phyloP scores from a whole-genome alignment of 1,140 invertebrate species.

The Hypsibius dujardini region DNA sequence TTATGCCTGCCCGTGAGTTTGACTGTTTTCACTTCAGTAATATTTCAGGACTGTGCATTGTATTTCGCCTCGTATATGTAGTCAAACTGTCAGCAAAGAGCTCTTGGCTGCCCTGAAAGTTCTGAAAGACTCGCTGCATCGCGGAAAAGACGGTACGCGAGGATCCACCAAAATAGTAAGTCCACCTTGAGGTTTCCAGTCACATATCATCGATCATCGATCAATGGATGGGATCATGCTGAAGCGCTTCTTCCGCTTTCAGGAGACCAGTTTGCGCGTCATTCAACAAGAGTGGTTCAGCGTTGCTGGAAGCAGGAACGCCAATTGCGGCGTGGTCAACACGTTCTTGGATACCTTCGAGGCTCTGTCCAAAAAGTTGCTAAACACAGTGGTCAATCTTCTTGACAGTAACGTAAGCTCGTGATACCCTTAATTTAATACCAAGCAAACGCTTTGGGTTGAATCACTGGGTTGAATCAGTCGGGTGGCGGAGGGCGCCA shows the following conservation, averaged over 20 bases:
- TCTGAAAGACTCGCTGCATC: conserved; percentile 53
- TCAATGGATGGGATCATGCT: no score
- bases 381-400: conserved; percentile 65
- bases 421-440: no score
- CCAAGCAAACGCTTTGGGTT: no score
- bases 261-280: conserved; percentile 37
- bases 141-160: conserved; percentile 30
- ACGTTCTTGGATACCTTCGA: conserved; percentile 68
- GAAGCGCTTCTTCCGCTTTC: no score
- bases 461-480: conserved; percentile 17
- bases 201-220: no score
- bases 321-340: conserved; percentile 58
- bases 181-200: no score
- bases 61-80: background rate
- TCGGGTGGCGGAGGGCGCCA: conserved; percentile 10
- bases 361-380: conserved; percentile 49
- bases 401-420: conserved; percentile 54
- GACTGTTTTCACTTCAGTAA: background rate
- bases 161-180: no score
- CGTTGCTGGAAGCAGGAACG: conserved; percentile 50
- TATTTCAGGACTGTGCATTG: conserved; percentile 4
- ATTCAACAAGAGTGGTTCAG: conserved; percentile 74
- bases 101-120: conserved; percentile 58
- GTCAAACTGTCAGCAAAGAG: conserved; percentile 43
- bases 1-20: no score